Percentiles rank a stretch among this genome's conserved stretches.
These are phyloP conservation scores for Burhinus oedicnemus DNA, from an alignment of 2,113 vertebrate species.

Conservation along the genomic window DNA sequence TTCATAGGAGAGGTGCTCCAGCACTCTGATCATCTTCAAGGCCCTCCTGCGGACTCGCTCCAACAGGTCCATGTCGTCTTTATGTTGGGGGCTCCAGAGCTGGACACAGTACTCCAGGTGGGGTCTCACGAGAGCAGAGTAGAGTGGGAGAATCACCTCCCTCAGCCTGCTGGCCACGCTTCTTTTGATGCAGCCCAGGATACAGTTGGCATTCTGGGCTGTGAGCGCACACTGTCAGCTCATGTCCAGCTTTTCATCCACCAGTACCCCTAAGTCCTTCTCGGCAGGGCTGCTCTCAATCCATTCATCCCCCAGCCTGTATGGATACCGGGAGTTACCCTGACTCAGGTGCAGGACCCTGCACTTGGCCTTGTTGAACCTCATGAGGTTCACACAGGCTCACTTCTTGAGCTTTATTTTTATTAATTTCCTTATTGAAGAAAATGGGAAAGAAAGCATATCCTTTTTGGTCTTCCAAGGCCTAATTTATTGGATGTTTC, in stretches of 20 bases:
- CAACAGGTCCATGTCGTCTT: not conserved
- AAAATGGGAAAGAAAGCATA: not conserved
- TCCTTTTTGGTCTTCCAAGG: not conserved
- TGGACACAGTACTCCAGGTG: not conserved
- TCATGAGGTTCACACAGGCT: not conserved
- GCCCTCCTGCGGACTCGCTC: not conserved
- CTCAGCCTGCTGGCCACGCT: not conserved
- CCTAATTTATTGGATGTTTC: conserved; percentile 45
- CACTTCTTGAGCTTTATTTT: not conserved
- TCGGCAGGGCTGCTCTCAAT: not conserved
- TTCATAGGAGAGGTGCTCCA: not conserved
- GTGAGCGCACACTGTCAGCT: not conserved
- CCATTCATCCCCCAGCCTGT: not conserved
- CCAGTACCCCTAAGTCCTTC: not conserved
- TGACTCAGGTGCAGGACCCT: not conserved
- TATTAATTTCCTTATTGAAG: not conserved
- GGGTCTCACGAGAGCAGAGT: not conserved
- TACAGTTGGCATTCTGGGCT: not conserved
- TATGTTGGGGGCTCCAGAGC: not conserved
- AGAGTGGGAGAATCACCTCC: not conserved
- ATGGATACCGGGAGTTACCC: not conserved
- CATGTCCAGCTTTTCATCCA: not conserved
- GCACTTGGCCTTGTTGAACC: not conserved
- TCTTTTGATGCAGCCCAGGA: not conserved
- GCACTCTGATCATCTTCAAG: not conserved